A percentile compares a stretch with the other conserved stretches of the same genome.
Conservation (phyloP, 2,113 vertebrate species). For the Cariama cristata region DNA sequence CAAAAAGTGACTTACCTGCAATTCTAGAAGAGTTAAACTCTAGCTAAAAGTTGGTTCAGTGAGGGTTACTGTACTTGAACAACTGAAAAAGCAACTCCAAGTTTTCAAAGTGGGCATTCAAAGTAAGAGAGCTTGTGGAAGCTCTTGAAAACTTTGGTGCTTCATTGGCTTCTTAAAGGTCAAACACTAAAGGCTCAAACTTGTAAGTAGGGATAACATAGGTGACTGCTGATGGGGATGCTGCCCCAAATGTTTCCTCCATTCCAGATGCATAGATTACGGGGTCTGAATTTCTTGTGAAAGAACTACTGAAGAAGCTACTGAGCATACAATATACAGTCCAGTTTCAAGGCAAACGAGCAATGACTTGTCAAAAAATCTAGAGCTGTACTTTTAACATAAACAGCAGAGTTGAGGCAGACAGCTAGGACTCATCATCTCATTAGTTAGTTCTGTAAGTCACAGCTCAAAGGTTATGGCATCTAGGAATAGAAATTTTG, state of each 20-base stretch:
- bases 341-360: not conserved
- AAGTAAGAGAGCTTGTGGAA: not conserved
- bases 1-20: not conserved
- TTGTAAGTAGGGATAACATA: not conserved
- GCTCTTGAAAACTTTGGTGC: not conserved
- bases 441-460: not conserved
- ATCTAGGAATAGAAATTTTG: not conserved
- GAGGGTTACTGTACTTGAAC: not conserved
- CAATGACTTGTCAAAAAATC: not conserved
- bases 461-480: rapidly evolving
- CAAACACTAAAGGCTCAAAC: not conserved
- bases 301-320: not conserved
- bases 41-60: not conserved
- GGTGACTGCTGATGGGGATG: not conserved
- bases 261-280: not conserved
- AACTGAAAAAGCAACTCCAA: not conserved
- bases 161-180: not conserved
- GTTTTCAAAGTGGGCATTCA: not conserved
- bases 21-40: not conserved
- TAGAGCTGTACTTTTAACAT: not conserved
- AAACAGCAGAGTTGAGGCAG: not conserved
- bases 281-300: not conserved
- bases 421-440: not conserved
- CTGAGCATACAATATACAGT: not conserved
- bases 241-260: not conserved